Evolutionary conservation across 2,888 invertebrate species (phyloP), one percentile per base, ranked within the genome.

Genomic region (Agrotis puta): DNA sequence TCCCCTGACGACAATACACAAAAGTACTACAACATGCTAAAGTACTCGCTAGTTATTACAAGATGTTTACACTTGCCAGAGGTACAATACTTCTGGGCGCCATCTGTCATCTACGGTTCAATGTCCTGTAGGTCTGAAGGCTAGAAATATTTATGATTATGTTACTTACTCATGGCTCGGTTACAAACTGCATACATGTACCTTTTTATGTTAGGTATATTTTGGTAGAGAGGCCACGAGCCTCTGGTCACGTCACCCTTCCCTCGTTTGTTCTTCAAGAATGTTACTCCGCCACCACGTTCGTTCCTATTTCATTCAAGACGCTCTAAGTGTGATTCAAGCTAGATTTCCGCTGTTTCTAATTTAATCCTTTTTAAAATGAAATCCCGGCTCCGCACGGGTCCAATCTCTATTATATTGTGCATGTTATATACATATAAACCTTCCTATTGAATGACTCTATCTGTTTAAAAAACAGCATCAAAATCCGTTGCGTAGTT

Each of bases 31-130:
- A 59, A 43, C 47, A 53, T 65, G 69, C 51, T 79, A 16, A 59
- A 59, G 22, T 67, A 62, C 61, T 68, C 53, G 50, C 39, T 51
- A 56, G 54, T 74, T 64, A 50, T 73, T 54, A 70, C 74, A 77
- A 75, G 56, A 84, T 82, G 81, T 83, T 75, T 77, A 72, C 58
- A 70, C 68, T 73, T 77, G 77, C 66, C 73, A 70, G 77, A 82
- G 79, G 81, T 83, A 77, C 66, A 83, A 70, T 76, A 76, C 73
- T 84, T 86, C 85, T 91, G 90, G 79, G 86, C 74, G 77, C 86
- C 91, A 91, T 90, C 90, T 91, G 91, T 88, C 88, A 88, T 84
- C 86, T 70, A 22, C 65, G 75, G 91, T 87, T 91, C 91, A 88
- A 83, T 80, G 90, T 74, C 83, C 92, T 85, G 68, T 57, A 70